Evolutionary conservation across 2,113 vertebrate species (phyloP), one percentile per base, ranked within the genome.

Genomic region (Hemichromis elongatus): DNA sequence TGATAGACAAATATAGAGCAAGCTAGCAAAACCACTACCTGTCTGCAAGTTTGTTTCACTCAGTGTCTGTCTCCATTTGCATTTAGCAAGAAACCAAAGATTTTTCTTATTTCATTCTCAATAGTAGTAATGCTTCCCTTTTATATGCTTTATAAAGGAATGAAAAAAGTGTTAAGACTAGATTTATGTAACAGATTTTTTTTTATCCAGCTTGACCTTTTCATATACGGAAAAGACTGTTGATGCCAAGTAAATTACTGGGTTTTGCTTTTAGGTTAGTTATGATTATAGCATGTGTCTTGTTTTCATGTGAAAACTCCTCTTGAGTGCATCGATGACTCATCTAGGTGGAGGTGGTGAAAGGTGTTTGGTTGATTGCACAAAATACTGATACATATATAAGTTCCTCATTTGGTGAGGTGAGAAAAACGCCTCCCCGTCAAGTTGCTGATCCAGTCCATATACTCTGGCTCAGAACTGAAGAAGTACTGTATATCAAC

Each of bases 371-470:
- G 33, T 66, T 37, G 61, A 37, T 66, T 66, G 33, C 35, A 66
- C 35, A 40, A 21, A 21, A 40, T 35, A 66, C n/a, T 66, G 59
- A n/a, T n/a, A n/a, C n/a, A n/a, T n/a, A n/a, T n/a, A n/a, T n/a
- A n/a, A n/a, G n/a, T n/a, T n/a, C 7, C 26, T 57, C 0, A 16
- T 57, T 55, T 3, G 28, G 56, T 59, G 0, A 59, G 56, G 59
- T 0, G 19, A 5, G 33, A 21, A 19, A 66, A 63, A 37, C 37
- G 59, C 61, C 19, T n/a, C 10, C 2, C 7, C 42, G 12, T 42
- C 35, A 68, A 10, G 5, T 42, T 42, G 7, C 37, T n/a, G 12
- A 24, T 68, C 37, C 37, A 63, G 59, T 0, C 10, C 35, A 40
- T 24, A 2, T 0, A 6, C 35, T 40, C 35, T 63, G 33, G 11